Conservation (phyloP, 37 sponge, comb jelly and placozoan genomes). For the Agelas oroides region DNA sequence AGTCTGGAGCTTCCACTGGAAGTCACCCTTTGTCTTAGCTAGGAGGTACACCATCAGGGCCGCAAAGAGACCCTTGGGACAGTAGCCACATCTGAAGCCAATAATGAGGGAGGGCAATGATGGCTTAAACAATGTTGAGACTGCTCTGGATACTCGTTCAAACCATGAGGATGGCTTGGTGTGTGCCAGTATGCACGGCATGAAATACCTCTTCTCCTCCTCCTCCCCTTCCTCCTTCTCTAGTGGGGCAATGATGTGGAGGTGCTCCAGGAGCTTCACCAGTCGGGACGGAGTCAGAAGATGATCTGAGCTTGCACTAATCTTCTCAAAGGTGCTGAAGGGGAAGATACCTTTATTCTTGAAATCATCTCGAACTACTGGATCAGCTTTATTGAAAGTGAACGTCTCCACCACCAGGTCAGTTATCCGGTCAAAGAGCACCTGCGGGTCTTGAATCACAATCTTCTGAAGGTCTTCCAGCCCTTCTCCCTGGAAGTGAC, state of each 20-base stretch:
- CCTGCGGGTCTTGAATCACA: not conserved
- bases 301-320: not conserved
- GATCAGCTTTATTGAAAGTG: not conserved
- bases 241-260: slow-evolving; percentile 3
- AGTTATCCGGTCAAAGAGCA: not conserved
- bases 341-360: not conserved
- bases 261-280: not conserved
- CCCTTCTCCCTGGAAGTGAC: not conserved
- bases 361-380: not conserved
- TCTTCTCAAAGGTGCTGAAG: not conserved
- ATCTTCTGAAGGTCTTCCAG: not conserved
- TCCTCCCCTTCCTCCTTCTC: not conserved
- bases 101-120: not conserved
- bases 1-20: not conserved
- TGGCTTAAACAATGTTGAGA: not conserved
- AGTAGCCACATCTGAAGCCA: not conserved
- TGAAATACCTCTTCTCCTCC: not conserved
- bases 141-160: not conserved
- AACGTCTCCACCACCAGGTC: not conserved
- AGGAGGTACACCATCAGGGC: slow-evolving; percentile 7
- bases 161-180: not conserved
- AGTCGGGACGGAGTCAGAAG: not conserved
- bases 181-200: slow-evolving; percentile 7
- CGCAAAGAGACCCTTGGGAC: not conserved
- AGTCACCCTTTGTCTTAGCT: not conserved